Percentiles rank a stretch among this genome's conserved stretches.
These are phyloP conservation scores for Bombyx mandarina DNA, from an alignment of 1,140 invertebrate species.

Conservation along the genomic window DNA sequence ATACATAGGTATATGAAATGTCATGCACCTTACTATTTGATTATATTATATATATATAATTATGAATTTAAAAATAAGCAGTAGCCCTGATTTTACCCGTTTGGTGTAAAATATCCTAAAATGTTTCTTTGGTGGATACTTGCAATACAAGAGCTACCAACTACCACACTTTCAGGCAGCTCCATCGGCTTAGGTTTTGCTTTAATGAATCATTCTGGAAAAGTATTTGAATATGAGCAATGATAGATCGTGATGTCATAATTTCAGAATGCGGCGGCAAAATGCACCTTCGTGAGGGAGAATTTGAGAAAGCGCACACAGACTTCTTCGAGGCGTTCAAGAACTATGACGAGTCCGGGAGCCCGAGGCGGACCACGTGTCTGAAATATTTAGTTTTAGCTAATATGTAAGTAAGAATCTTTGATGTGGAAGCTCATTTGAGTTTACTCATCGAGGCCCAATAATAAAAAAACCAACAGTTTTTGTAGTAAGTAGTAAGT, in stretches of 20 bases:
- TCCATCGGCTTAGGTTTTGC: too few relatives aligned
- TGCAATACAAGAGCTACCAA: background rate
- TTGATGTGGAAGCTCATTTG: too few relatives aligned
- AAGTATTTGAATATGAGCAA: background rate
- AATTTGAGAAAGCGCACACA: constrained; percentile 99
- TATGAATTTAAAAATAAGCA: too few relatives aligned
- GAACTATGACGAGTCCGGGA: constrained; percentile 99
- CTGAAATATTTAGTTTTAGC: constrained; percentile 98
- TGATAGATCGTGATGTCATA: constrained; percentile 11
- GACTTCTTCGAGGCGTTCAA: constrained; percentile 99
- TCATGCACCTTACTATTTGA: too few relatives aligned
- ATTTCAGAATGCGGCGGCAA: constrained; percentile 97
- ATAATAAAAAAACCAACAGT: background rate
- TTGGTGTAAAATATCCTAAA: too few relatives aligned
- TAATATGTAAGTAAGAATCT: constrained; percentile 83
- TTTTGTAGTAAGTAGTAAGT: too few relatives aligned
- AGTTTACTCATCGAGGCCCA: background rate
- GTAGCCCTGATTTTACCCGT: too few relatives aligned
- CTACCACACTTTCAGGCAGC: background rate
- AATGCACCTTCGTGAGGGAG: constrained; percentile 98
- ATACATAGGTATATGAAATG: too few relatives aligned
- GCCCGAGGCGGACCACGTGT: constrained; percentile 95
- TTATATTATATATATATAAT: too few relatives aligned
- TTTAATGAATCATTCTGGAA: background rate
- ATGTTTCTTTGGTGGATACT: too few relatives aligned